A percentile compares a stretch with the other conserved stretches of the same genome.
These are phyloP conservation scores for Temnothorax ravouxi DNA, from an alignment of 2,888 invertebrate species.

Conservation along the genomic window DNA sequence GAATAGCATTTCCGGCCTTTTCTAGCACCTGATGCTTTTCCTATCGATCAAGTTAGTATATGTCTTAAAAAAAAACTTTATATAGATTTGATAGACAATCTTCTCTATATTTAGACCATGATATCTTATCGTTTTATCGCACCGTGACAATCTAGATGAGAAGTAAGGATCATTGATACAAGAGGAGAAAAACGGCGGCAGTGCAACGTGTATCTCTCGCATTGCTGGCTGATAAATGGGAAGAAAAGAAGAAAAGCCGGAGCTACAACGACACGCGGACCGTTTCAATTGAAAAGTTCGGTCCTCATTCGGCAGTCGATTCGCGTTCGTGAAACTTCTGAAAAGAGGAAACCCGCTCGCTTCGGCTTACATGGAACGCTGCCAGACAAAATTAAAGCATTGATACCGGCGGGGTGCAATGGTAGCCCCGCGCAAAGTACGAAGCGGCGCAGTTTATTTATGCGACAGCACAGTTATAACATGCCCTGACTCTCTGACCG, in stretches of 20 bases:
- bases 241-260: constrained; percentile 7
- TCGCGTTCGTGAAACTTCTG: constrained; percentile 50
- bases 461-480: constrained; percentile 49
- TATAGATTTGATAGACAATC: not conserved
- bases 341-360: constrained; percentile 8
- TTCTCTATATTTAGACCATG: not conserved
- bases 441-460: constrained; percentile 44
- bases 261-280: constrained; percentile 36
- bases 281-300: constrained; percentile 60
- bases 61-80: not conserved
- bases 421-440: constrained; percentile 55
- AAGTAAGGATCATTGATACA: constrained; percentile 21
- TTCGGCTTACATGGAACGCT: constrained; percentile 52
- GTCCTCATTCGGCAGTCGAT: constrained; percentile 52
- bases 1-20: not conserved
- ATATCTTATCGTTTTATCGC: not conserved
- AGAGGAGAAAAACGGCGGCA: constrained; percentile 22
- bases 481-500: not conserved
- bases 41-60: not conserved
- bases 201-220: constrained; percentile 13
- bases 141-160: not conserved
- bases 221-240: constrained; percentile 39
- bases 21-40: not conserved
- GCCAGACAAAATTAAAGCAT: constrained; percentile 66
- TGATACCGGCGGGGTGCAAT: constrained; percentile 41